Evolutionary conservation across 2,888 invertebrate genomes (phyloP), one percentile per base, ranked within the genome.

Genomic region (Hypselothyrea guttata): DNA sequence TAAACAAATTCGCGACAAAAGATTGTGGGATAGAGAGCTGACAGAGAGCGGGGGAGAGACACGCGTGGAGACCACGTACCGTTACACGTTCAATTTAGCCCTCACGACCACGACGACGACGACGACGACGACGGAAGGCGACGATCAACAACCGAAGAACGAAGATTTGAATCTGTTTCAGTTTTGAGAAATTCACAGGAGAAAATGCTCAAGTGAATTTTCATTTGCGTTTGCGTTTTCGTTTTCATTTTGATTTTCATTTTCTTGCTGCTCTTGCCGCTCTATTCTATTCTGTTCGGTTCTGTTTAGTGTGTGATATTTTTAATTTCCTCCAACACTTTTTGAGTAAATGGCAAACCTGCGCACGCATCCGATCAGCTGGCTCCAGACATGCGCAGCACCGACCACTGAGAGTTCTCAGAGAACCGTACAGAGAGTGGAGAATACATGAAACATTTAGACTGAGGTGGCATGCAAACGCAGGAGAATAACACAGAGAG

Each of bases 91-190:
- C 52, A 13, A 11, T 11, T 3, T 34, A 68, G 62, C 47, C 61
- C 69, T 53, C 33, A 54, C 15, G 37, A 38, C 33, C n/a, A 30
- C 33, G 48, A 51, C 63, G 54, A 48, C 51, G 41, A 61, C 64
- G 33, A 51, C 72, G 59, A 35, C 30, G 27, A 56, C 41, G 18
- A 46, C 48, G 46, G 27, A 56, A 35, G 18, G 48, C 48, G 46
- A 62, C 77, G 76, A 72, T 58, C 83, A 87, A 88, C 88, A 86
- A 89, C 88, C 89, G 88, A 86, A 87, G 88, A 88, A 88, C 87
- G 86, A 88, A 88, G 88, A 88, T 90, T 85, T 86, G 75, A 75
- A 86, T 89, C 87, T 88, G 81, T 79, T 79, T 88, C 87, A 83
- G 89, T 66, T 69, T 75, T 68, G 52, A 61, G 64, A 61, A 61